Percentiles rank a stretch among this genome's conserved stretches.
Conservation (phyloP, 2,888 invertebrate species). For the Agonum fuliginosum region DNA sequence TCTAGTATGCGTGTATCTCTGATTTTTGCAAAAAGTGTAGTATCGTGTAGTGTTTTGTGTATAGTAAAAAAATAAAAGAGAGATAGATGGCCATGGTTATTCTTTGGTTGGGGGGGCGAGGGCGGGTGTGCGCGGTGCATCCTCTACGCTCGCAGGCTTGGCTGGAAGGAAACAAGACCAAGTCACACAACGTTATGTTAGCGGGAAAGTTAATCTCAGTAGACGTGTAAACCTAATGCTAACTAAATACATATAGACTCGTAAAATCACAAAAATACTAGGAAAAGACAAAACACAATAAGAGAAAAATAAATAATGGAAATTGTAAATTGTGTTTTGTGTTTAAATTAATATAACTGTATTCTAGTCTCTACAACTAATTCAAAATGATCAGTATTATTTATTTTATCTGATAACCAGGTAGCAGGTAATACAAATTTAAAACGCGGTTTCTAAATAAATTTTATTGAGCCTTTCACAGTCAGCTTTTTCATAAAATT, state of each 20-base stretch:
- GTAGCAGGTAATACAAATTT: too few relatives aligned
- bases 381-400: too few relatives aligned
- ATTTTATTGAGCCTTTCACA: too few relatives aligned
- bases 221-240: not conserved
- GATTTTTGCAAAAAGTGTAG: not conserved
- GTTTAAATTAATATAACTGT: constrained; percentile 21
- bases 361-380: not conserved
- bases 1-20: too few relatives aligned
- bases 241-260: not conserved
- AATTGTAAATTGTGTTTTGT: constrained; percentile 8
- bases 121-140: constrained; percentile 50
- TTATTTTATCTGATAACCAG: too few relatives aligned
- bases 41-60: not conserved
- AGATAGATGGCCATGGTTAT: constrained; percentile 51
- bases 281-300: constrained; percentile 11
- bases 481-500: too few relatives aligned
- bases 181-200: constrained; percentile 49
- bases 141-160: constrained; percentile 51
- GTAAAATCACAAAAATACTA: not conserved
- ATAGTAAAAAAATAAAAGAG: constrained; percentile 46
- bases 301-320: not conserved
- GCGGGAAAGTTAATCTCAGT: constrained; percentile 33
- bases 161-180: constrained; percentile 54
- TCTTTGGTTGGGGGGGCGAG: constrained; percentile 48
- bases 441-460: too few relatives aligned